These are phyloP conservation scores for Paedocypris sp. DNA, from an alignment of 2,113 vertebrate species.

Conservation along the genomic window DNA sequence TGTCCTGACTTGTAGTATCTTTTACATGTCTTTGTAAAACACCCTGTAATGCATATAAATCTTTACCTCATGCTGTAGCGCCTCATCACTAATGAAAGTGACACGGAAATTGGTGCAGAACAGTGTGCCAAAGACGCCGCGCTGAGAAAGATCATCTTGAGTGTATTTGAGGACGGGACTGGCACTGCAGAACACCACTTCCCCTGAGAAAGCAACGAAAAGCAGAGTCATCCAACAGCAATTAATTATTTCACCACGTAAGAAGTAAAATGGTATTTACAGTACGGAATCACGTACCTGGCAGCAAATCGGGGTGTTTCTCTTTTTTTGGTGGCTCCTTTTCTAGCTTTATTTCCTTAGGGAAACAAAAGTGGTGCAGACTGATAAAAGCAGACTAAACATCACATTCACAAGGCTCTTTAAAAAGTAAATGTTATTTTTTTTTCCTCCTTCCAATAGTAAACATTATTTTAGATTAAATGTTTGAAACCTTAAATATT, in stretches of 20 bases:
- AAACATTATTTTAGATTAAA: background rate
- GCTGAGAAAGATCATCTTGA: slow-evolving; percentile 71
- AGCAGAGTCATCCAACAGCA: background rate
- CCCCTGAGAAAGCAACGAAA: slow-evolving; percentile 53
- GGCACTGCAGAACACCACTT: slow-evolving; percentile 75
- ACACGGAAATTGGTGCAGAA: slow-evolving; percentile 81
- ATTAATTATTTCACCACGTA: no score
- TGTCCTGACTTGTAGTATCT: no score
- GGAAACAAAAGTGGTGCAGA: background rate
- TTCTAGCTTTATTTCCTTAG: slow-evolving; percentile 71
- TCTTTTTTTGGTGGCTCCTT: slow-evolving; percentile 65
- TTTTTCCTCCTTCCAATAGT: background rate
- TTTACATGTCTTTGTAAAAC: no score
- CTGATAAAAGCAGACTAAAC: background rate
- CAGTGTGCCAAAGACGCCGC: slow-evolving; percentile 67
- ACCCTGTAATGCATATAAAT: no score
- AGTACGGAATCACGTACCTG: no score
- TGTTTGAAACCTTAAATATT: background rate
- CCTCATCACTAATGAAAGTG: slow-evolving; percentile 68
- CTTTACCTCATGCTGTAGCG: slow-evolving; percentile 59
- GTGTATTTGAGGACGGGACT: slow-evolving; percentile 65
- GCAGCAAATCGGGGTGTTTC: slow-evolving; percentile 64
- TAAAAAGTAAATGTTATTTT: background rate
- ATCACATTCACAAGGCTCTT: background rate
- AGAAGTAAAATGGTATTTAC: no score